Base-by-base conservation (phyloP, 2,888 invertebrate genomes). In the Drosophila kuntzei region DNA sequence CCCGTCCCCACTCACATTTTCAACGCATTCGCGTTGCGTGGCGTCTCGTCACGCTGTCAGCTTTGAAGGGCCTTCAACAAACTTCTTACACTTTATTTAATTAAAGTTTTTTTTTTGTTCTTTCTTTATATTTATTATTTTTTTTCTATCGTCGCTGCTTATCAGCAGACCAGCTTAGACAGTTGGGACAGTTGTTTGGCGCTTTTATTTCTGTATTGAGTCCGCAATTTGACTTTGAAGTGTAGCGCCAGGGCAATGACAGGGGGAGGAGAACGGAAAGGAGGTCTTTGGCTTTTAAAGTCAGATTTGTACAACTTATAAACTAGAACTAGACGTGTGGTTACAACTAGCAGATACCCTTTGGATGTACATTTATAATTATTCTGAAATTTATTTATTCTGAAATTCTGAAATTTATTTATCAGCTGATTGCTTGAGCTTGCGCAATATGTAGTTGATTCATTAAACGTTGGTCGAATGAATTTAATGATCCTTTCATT, bases 21-120 rank as follows among this genome's bases (percentile, higher is more conserved):
- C 20, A 27, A 12, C 22, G 25, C 9, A n/a, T 46, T 18, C 37
- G 22, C 25, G 29, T 14, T 6, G 22, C 20, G 47, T 29, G 47
- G 16, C 29, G 37, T 37, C 43, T 32, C 39, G 39, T 44, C 58
- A 36, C 51, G 25, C 55, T 46, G 73, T 62, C 63, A 67, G 71
- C 82, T 76, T 76, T 78, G 73, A 71, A 72, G 80, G 70, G 47
- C 68, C 75, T 59, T 72, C 72, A 72, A 72, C 81, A 82, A 83
- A 79, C 76, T 87, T 85, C 83, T 85, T 84, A 79, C 80, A 83
- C 82, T 84, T 84, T 84, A 84, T 84, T 84, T 84, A 84, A 84
- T 84, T 84, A 84, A 84, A 84, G 87, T 87, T 87, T 87, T 68
- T 68, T 73, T 61, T 46, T 20, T 59, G n/a, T 60, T 46, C 25